phyloP scores from a whole-genome alignment of 2,113 vertebrate species.

The Tupaia tana region DNA sequence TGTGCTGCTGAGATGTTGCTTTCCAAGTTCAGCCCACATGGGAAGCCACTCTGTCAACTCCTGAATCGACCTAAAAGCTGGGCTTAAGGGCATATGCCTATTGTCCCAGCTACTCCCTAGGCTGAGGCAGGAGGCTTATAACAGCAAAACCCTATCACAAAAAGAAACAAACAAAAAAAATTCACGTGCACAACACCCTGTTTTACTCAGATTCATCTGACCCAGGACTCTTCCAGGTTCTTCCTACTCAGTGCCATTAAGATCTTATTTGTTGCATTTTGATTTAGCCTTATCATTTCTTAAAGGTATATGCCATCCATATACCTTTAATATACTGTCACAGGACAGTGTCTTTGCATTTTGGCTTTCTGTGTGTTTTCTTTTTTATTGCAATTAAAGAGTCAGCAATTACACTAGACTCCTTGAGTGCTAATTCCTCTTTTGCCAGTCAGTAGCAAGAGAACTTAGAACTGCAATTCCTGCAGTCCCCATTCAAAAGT shows the following conservation, averaged over 20 bases:
- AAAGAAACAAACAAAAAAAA: too few relatives aligned
- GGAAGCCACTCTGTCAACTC: too few relatives aligned
- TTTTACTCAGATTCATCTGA: background rate
- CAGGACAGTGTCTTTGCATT: too few relatives aligned
- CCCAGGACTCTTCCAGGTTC: accelerated
- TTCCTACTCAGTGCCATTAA: background rate
- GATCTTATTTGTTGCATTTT: background rate
- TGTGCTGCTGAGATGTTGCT: too few relatives aligned
- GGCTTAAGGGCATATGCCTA: too few relatives aligned
- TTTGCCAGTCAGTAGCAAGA: background rate
- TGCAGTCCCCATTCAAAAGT: background rate
- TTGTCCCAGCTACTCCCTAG: too few relatives aligned
- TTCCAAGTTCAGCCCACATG: too few relatives aligned
- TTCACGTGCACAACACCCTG: accelerated
- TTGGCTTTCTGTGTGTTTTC: background rate
- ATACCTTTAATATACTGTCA: background rate
- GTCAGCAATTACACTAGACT: background rate
- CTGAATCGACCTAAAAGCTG: too few relatives aligned
- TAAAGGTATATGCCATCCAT: background rate
- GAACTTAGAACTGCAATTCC: too few relatives aligned
- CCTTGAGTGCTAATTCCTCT: background rate
- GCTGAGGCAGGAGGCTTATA: too few relatives aligned
- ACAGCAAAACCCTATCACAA: too few relatives aligned
- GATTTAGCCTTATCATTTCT: background rate
- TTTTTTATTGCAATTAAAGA: background rate